Evolutionary conservation across 2,113 vertebrate species (phyloP).

Genomic region (Onychostruthus taczanowskii): DNA sequence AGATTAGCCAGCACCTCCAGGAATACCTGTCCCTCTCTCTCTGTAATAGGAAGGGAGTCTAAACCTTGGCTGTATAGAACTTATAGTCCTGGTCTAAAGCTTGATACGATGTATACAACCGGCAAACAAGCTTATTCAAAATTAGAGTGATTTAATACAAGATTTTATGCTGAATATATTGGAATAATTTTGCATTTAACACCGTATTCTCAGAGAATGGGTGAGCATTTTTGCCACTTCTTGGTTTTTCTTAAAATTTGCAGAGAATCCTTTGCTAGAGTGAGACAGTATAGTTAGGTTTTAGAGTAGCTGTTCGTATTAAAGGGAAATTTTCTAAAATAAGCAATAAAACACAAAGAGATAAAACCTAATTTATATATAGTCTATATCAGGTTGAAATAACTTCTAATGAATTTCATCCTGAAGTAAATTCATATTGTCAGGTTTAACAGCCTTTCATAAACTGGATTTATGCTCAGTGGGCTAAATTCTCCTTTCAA

Average conservation of each 20-base stretch:
- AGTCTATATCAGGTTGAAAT: not conserved
- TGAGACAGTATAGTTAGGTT: not conserved
- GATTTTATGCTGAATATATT: not conserved
- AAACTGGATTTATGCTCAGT: constrained; percentile 3
- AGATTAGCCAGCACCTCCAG: not conserved
- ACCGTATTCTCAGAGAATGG: not conserved
- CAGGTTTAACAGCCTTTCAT: constrained; percentile 30
- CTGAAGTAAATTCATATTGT: constrained; percentile 13
- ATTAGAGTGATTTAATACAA: not conserved
- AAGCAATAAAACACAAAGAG: not conserved
- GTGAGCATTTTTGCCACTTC: not conserved
- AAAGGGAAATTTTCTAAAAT: not conserved
- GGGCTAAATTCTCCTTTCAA: constrained; percentile 6
- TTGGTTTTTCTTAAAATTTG: not conserved
- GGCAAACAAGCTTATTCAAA: not conserved
- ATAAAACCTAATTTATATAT: constrained; percentile 1
- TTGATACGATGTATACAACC: not conserved
- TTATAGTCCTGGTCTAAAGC: not conserved
- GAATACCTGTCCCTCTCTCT: not conserved
- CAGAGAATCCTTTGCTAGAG: not conserved
- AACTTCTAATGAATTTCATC: not conserved
- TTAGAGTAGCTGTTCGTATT: not conserved
- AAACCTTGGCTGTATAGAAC: not conserved
- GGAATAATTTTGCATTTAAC: not conserved
- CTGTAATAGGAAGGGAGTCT: not conserved